These are phyloP conservation scores for Tilapia sparmanii DNA, from an alignment of 2,113 vertebrate genomes.

Conservation along the genomic window DNA sequence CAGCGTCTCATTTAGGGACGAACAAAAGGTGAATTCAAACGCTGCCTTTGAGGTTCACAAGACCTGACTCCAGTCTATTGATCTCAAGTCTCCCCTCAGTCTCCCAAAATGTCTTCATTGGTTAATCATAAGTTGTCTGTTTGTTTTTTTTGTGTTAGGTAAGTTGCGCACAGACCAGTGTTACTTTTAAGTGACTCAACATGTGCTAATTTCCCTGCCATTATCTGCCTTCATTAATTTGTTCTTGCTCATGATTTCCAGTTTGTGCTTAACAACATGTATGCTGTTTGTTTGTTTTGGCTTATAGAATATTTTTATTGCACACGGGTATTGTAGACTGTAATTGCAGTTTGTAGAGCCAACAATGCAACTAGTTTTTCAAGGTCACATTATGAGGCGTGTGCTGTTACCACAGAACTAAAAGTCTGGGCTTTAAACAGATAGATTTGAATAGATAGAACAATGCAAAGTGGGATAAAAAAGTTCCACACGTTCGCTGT, in stretches of 20 bases:
- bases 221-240: not conserved
- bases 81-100: conserved; percentile 42
- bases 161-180: not conserved
- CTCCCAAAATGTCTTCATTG: conserved; percentile 45
- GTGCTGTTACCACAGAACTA: not conserved
- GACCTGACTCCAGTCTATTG: conserved; percentile 51
- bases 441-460: not conserved
- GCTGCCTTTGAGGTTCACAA: conserved; percentile 62
- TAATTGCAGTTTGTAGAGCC: not conserved
- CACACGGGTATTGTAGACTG: not conserved
- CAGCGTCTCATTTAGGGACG: conserved; percentile 60
- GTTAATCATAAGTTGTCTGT: not conserved
- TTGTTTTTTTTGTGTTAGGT: not conserved
- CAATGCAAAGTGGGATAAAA: not conserved
- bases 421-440: not conserved
- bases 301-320: not conserved
- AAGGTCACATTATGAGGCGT: not conserved
- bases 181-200: not conserved
- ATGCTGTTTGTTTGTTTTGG: not conserved
- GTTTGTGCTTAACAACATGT: not conserved
- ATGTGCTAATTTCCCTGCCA: not conserved
- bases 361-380: not conserved
- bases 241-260: not conserved
- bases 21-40: conserved; percentile 70
- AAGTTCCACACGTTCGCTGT: not conserved